Evolutionary conservation across 2,888 invertebrate species (phyloP).

Genomic region (Tipula lateralis): DNA sequence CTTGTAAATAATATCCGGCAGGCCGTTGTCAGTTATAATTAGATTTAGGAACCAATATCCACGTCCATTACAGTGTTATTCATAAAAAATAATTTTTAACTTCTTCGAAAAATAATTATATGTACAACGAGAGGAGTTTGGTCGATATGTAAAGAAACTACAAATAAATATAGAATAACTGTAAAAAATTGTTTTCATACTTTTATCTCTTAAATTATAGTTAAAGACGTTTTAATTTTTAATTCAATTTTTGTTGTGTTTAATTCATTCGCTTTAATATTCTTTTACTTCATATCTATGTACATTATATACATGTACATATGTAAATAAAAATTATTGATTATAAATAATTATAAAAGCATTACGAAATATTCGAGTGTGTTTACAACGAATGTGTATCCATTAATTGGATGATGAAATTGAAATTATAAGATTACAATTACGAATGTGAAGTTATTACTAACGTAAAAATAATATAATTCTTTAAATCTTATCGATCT

Average conservation of each 20-base stretch:
- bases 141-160: conserved; percentile 24
- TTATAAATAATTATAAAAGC: not conserved
- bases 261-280: not conserved
- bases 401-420: not conserved
- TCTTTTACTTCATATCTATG: not conserved
- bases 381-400: not conserved
- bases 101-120: not conserved
- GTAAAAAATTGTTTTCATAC: conserved; percentile 11
- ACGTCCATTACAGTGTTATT: not conserved
- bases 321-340: not conserved
- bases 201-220: not conserved
- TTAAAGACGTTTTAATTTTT: not conserved
- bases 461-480: no score
- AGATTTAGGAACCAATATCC: no score
- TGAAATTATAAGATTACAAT: no score
- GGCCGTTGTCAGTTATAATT: no score
- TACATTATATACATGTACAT: not conserved
- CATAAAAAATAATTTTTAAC: not conserved
- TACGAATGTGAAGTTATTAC: no score
- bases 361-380: not conserved
- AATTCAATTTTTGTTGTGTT: not conserved
- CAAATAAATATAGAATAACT: conserved; percentile 14
- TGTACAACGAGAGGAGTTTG: not conserved
- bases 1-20: no score
- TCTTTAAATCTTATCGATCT: no score